Evolutionary conservation across 2,797 vertebrate genomes (phyloP).

Genomic region (Dromococcyx pavoninus): DNA sequence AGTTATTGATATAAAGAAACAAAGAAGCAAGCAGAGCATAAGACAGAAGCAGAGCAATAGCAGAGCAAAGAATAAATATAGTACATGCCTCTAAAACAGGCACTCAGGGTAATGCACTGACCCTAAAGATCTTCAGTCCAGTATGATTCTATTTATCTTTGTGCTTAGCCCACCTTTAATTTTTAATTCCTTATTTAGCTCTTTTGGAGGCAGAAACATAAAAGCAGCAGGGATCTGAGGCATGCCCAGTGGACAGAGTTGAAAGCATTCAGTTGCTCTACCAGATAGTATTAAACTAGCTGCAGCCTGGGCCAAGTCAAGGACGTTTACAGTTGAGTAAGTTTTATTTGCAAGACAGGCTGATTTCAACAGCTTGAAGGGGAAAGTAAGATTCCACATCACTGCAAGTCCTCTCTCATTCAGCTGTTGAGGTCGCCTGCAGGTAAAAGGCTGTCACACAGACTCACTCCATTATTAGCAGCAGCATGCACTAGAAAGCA

Average conservation of each 20-base stretch:
- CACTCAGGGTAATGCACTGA: not conserved
- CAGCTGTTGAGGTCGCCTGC: conserved; percentile 74
- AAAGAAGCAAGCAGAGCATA: conserved; percentile 75
- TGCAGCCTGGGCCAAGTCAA: conserved; percentile 69
- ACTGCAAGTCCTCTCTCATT: conserved; percentile 10
- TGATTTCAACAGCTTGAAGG: conserved; percentile 78
- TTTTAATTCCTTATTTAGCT: conserved; percentile 14
- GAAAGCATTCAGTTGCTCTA: conserved; percentile 39
- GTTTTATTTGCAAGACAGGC: conserved; percentile 61
- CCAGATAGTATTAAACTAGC: conserved; percentile 33
- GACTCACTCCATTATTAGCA: conserved; percentile 53
- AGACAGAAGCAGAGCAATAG: conserved; percentile 76
- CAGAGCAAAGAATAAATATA: conserved; percentile 61
- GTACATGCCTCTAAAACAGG: conserved; percentile 33
- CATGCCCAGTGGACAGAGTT: conserved; percentile 71
- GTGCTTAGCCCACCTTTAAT: not conserved
- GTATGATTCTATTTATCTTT: not conserved
- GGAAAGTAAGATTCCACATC: conserved; percentile 38
- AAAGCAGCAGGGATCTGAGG: conserved; percentile 50
- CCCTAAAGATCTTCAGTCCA: not conserved
- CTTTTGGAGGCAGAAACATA: conserved; percentile 3
- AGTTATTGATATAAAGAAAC: conserved; percentile 72
- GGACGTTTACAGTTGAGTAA: conserved; percentile 32
- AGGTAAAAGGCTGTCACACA: conserved; percentile 49
- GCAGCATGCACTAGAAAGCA: conserved; percentile 57